phyloP scores from a whole-genome alignment of 2,113 vertebrate genomes.

The Shinisaurus crocodilurus region DNA sequence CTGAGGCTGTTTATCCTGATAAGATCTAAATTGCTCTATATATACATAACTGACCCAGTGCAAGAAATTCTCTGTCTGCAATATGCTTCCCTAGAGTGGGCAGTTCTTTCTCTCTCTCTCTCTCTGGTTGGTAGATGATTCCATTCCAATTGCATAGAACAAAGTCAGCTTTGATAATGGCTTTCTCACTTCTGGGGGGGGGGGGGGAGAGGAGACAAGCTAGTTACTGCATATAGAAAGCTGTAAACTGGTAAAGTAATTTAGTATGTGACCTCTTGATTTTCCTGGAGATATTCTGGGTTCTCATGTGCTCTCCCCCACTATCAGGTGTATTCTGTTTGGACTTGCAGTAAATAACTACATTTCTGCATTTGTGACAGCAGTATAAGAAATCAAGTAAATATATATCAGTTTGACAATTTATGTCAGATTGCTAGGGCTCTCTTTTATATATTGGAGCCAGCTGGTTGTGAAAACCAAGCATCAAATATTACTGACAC shows the following conservation, averaged over 20 bases:
- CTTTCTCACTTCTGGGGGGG: background rate
- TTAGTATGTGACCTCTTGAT: background rate
- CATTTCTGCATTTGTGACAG: background rate
- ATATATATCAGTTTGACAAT: background rate
- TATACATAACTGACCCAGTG: background rate
- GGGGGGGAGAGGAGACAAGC: background rate
- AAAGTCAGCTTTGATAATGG: background rate
- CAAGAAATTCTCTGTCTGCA: background rate
- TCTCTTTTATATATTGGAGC: background rate
- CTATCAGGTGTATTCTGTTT: background rate
- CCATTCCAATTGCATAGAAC: background rate
- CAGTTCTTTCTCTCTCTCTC: background rate
- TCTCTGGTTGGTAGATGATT: background rate
- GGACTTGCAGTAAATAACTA: background rate
- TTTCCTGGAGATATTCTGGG: background rate
- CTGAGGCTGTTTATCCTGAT: background rate
- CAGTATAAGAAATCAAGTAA: background rate
- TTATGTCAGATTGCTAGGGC: background rate
- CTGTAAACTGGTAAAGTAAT: background rate
- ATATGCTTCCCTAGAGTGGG: too few relatives aligned
- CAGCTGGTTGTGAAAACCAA: background rate
- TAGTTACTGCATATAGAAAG: conserved; percentile 1
- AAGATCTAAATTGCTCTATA: background rate
- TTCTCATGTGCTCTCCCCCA: background rate
- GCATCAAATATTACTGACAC: background rate